Conservation (phyloP, 2,888 invertebrate genomes). For the Agonopterix heracliana region DNA sequence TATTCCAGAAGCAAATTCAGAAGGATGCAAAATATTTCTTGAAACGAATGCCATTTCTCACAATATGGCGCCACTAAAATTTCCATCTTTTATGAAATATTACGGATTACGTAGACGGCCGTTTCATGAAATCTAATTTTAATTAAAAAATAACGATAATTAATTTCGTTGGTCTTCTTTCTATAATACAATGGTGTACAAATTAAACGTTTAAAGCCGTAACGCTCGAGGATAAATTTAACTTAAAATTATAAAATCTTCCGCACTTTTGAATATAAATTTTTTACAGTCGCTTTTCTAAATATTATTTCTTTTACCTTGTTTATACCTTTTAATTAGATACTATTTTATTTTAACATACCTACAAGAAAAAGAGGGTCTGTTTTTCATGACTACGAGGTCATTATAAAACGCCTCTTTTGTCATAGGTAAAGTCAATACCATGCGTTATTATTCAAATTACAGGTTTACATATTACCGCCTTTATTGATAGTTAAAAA, state of each 20-base stretch:
- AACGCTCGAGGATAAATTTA: conserved; percentile 37
- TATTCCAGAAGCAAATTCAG: conserved; percentile 56
- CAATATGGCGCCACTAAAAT: conserved; percentile 72
- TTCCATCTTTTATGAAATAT: conserved; percentile 72
- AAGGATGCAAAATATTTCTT: conserved; percentile 62
- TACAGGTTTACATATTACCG: too few species aligned
- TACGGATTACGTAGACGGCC: conserved; percentile 58
- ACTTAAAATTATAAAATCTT: conserved; percentile 30
- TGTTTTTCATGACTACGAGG: too few species aligned
- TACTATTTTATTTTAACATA: too few species aligned
- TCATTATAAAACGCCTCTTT: too few species aligned
- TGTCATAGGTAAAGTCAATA: too few species aligned
- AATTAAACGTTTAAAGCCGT: conserved; percentile 48
- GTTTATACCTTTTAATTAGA: too few species aligned
- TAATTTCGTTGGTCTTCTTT: conserved; percentile 51
- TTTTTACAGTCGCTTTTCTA: too few species aligned
- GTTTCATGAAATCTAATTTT: conserved; percentile 67
- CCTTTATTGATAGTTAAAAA: too few species aligned
- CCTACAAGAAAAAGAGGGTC: too few species aligned
- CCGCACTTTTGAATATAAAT: too few species aligned
- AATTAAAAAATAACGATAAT: conserved; percentile 70
- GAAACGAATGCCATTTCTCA: conserved; percentile 64
- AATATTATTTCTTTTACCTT: too few species aligned
- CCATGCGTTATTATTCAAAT: too few species aligned
- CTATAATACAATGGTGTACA: conserved; percentile 53